Percentiles rank a stretch among this genome's conserved stretches.
Evolutionary conservation across 2,888 invertebrate genomes (phyloP).

Genomic region (Caenorhabditis plicata): DNA sequence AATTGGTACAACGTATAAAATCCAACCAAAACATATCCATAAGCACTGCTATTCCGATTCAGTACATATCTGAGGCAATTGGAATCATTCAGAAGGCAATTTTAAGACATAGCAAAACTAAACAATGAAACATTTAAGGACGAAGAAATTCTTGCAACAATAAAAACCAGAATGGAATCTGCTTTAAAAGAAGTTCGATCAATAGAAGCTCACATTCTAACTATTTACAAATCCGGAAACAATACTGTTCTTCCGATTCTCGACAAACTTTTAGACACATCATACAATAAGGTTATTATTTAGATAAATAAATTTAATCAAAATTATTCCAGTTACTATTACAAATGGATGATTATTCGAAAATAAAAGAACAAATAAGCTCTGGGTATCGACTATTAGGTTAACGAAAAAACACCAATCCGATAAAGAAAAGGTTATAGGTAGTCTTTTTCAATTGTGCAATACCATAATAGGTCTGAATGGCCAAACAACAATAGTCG

Average conservation of each 20-base stretch:
- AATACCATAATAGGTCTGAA: too few species aligned
- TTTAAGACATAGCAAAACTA: neutral
- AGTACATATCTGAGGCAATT: slow-evolving; percentile 20
- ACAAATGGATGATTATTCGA: too few species aligned
- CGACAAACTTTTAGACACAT: slow-evolving; percentile 27
- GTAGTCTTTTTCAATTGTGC: too few species aligned
- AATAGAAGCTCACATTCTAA: slow-evolving; percentile 20
- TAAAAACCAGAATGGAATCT: slow-evolving; percentile 15
- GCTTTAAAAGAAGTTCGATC: slow-evolving; percentile 26
- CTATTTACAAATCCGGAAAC: slow-evolving; percentile 22
- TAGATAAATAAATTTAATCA: too few species aligned
- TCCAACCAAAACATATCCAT: slow-evolving; percentile 8
- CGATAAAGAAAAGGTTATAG: too few species aligned
- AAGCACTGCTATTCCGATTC: slow-evolving; percentile 23
- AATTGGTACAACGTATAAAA: slow-evolving; percentile 21
- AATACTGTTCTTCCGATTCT: slow-evolving; percentile 11
- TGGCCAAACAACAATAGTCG: slow-evolving; percentile 26
- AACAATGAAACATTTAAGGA: neutral
- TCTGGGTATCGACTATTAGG: too few species aligned
- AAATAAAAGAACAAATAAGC: too few species aligned
- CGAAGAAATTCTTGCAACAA: too few species aligned
- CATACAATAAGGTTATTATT: slow-evolving; percentile 26
- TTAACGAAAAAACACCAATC: too few species aligned
- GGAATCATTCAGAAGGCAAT: slow-evolving; percentile 27
- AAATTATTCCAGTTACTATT: too few species aligned